These are phyloP conservation scores for Gerris lacustris DNA, from an alignment of 2,888 invertebrate genomes.

Conservation along the genomic window DNA sequence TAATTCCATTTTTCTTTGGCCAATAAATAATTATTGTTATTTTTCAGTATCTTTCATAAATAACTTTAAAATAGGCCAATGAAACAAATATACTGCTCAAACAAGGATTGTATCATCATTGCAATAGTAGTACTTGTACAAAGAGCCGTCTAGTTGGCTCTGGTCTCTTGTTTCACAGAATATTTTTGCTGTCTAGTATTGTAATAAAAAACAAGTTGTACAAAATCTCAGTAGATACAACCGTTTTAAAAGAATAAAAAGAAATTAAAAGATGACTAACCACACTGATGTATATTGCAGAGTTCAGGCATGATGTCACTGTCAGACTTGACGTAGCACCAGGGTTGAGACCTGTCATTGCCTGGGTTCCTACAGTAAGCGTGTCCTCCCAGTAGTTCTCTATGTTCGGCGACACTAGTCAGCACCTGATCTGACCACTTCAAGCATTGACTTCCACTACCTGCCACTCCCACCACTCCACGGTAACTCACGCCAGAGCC, in stretches of 20 bases:
- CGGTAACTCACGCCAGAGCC: conserved; percentile 73
- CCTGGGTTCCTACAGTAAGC: conserved; percentile 87
- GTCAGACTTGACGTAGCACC: conserved; percentile 68
- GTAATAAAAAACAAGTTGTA: too few species aligned
- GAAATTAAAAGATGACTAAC: conserved; percentile 38
- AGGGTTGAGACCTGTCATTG: conserved; percentile 64
- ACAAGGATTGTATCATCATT: too few species aligned
- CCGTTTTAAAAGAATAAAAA: background rate
- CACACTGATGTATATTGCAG: conserved; percentile 80
- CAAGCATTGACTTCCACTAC: conserved; percentile 57
- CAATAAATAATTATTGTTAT: too few species aligned
- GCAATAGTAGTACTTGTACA: too few species aligned
- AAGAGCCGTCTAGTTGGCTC: too few species aligned
- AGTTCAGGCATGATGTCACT: conserved; percentile 62
- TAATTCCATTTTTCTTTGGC: too few species aligned
- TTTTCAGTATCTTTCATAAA: too few species aligned
- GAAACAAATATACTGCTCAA: too few species aligned
- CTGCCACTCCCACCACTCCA: conserved; percentile 62
- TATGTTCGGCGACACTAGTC: conserved; percentile 60
- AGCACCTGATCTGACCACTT: conserved; percentile 76
- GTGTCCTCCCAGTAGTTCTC: conserved; percentile 74
- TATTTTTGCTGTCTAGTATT: too few species aligned
- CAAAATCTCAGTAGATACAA: too few species aligned
- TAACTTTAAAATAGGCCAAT: too few species aligned
- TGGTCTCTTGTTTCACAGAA: too few species aligned